A percentile compares a stretch with the other conserved stretches of the same genome.
Conservation (phyloP, 2,113 vertebrate species). For the Urocolius indicus region DNA sequence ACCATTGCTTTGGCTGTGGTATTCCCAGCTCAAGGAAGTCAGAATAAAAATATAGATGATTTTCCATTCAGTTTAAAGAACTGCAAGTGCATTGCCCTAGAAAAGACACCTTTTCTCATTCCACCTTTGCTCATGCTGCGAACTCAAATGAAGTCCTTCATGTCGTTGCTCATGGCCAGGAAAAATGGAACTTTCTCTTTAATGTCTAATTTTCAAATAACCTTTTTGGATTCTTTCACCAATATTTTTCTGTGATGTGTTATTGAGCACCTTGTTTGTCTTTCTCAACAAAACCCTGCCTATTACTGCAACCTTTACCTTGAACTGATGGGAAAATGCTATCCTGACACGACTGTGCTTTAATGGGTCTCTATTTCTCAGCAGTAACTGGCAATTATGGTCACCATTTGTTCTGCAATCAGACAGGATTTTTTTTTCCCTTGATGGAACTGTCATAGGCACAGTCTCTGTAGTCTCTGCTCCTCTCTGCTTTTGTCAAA, state of each 20-base stretch:
- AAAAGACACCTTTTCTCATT: background rate
- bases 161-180: background rate
- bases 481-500: background rate
- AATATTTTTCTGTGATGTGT: background rate
- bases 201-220: background rate
- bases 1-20: background rate
- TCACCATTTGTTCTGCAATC: background rate
- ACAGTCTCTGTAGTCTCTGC: background rate
- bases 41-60: background rate
- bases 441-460: background rate
- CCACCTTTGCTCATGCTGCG: no score
- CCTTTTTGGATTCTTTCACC: background rate
- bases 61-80: background rate
- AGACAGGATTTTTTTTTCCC: background rate
- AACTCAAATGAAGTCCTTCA: no score
- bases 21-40: background rate
- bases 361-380: background rate
- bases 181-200: background rate
- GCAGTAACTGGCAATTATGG: background rate
- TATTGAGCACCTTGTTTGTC: background rate
- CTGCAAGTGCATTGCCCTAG: rapidly evolving
- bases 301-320: background rate
- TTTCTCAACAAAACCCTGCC: background rate
- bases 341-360: background rate
- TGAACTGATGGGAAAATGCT: background rate